phyloP scores from a whole-genome alignment of 2,113 vertebrate genomes.

The Hyla sarda region DNA sequence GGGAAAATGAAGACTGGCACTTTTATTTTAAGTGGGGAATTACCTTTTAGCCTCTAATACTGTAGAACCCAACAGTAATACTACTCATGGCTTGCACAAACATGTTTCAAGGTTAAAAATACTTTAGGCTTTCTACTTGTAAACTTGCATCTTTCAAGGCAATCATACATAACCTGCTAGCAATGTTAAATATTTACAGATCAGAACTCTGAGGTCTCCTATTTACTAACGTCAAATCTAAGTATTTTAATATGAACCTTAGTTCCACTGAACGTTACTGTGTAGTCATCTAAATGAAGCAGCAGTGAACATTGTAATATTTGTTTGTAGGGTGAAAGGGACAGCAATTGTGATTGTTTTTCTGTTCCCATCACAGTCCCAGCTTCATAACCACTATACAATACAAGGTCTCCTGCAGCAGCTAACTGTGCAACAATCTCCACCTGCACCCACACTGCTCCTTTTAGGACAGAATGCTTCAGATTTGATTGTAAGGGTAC shows the following conservation, averaged over 20 bases:
- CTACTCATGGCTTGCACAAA: neutral
- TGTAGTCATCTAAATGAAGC: no score
- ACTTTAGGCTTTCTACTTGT: neutral
- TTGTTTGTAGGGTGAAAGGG: no score
- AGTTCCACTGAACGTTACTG: no score
- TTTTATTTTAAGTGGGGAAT: neutral
- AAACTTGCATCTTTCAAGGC: neutral
- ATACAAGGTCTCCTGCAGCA: no score
- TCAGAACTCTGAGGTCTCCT: neutral
- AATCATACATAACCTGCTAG: neutral
- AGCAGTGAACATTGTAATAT: no score
- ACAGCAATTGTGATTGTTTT: no score
- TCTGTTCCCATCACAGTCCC: no score
- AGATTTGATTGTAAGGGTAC: no score
- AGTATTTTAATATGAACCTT: neutral
- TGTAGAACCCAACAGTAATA: neutral
- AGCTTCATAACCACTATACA: no score
- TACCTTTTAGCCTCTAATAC: neutral
- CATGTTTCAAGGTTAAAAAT: conserved; percentile 35
- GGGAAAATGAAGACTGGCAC: neutral
- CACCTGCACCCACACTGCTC: no score
- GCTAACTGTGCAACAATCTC: no score
- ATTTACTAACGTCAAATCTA: neutral
- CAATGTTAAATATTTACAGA: neutral
- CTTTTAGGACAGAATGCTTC: no score